Evolutionary conservation across 2,113 vertebrate genomes (phyloP), one percentile per base, ranked within the genome.

Genomic region (Phrynosoma platyrhinos): DNA sequence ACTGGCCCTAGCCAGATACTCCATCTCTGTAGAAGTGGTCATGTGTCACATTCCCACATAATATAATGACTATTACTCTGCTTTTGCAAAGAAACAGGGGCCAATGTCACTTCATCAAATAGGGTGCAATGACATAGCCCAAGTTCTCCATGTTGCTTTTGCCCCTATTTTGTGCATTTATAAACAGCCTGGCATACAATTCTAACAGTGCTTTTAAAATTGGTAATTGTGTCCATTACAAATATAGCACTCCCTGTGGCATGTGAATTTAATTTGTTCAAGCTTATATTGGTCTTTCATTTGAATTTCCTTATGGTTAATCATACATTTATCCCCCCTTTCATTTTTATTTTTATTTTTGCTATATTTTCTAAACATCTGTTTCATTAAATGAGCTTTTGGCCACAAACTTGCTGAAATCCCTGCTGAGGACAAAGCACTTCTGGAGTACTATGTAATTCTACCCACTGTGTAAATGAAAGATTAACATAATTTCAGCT

Each of bases 321-420:
- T 83, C 0, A 1, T 90, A 89, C 79, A n/a, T 92, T 90, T 92
- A 94, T 92, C 90, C 91, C 82, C 68, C 87, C 80, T 87, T 72
- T 80, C 83, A 90, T 89, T 18, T 62, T 18, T 14, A 4, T 47
- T 5, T 86, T 80, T 52, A 52, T 78, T 2, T 53, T 0, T 81
- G 52, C 74, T 55, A 53, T 72, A 85, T 82, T 90, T 84, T 89
- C 80, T 83, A 91, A 84, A 69, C 55, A 71, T 53, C 77, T 91
- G 83, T 91, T 86, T 92, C 88, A 90, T 89, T 91, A 86, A 83
- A 80, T 78, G 62, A 92, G 88, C 53, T 94, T 89, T 92, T 94
- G 90, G 84, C 68, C 86, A 91, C 77, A 82, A 89, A 72, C 82
- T 89, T 80, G 16, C 82, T 69, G 47, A 91, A 93, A 86, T 47